Evolutionary conservation across 2,888 invertebrate species (phyloP), one percentile per base, ranked within the genome.

Genomic region (Nemotelus pantherinus): DNA sequence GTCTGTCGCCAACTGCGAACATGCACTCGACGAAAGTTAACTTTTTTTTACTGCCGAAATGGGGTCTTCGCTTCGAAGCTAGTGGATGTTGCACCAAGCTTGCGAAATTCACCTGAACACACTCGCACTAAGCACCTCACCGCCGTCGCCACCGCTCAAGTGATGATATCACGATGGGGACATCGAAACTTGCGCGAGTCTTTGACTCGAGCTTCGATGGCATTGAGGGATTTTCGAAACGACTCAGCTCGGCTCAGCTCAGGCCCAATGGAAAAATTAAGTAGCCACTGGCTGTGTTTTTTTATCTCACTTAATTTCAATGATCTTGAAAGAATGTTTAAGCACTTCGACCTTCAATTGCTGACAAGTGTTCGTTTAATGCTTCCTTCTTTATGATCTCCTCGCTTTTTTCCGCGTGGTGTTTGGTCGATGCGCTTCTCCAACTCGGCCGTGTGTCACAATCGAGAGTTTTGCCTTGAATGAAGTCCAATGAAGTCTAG

Each of bases 321-420:
- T 48, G 67, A 39, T 68, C 67, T 68, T 47, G 48, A 50, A 68
- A 50, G 67, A 68, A 68, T 68, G 67, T 48, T 68, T 68, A 48
- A 39, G 25, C 67, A 68, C 48, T 68, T 25, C 50, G 67, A 68
- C 67, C 67, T 68, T 68, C 67, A 48, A 47, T 50, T 39, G 67
- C 67, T 48, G 48, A 48, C 67, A 68, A 68, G 67, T 48, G 67
- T 68, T 39, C 48, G 50, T 41, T 63, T 2, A 68, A 68, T 48
- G 39, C 48, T 68, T 68, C 67, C 67, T 68, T 50, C 41, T 68
- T 68, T 57, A n/a, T 57, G 57, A 57, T n/a, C 10, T 57, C n/a
- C 57, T n/a, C 25, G 57, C 57, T 25, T 25, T 57, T 4, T 9
- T 57, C 57, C n/a, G 10, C 57, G 0, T 25, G 25, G 25, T 25